These are phyloP conservation scores for Heterodera filipjevi DNA, from an alignment of 2,888 invertebrate species.

Conservation along the genomic window DNA sequence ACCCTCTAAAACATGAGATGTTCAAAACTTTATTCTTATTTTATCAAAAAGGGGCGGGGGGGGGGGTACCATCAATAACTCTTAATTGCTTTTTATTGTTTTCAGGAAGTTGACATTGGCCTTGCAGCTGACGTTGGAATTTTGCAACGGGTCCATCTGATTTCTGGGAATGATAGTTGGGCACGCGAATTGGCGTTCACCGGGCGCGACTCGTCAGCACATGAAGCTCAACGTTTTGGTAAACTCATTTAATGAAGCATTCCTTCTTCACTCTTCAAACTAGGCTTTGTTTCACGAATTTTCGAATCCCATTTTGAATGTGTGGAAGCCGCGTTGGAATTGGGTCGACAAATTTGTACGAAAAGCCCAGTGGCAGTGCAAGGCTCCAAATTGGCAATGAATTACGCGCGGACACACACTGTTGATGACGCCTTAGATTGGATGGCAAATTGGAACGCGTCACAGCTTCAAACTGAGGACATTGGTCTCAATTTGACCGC, in stretches of 20 bases:
- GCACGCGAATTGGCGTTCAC: constrained; percentile 86
- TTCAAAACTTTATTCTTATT: too few species aligned
- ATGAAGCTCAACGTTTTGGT: constrained; percentile 46
- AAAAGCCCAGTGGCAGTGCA: constrained; percentile 95
- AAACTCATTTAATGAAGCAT: neutral
- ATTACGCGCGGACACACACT: constrained; percentile 82
- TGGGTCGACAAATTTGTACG: constrained; percentile 80
- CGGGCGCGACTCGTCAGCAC: constrained; percentile 78
- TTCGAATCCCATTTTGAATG: constrained; percentile 77
- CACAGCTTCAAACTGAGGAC: constrained; percentile 88
- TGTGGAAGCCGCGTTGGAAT: constrained; percentile 75
- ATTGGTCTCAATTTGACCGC: constrained; percentile 77
- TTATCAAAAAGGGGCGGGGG: neutral
- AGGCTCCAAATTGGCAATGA: constrained; percentile 80
- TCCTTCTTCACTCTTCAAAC: too few species aligned
- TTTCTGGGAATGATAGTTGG: constrained; percentile 83
- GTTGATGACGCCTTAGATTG: constrained; percentile 84
- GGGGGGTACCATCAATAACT: too few species aligned
- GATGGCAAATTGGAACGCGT: constrained; percentile 84
- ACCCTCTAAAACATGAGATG: too few species aligned
- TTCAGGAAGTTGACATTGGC: constrained; percentile 75
- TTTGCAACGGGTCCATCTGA: constrained; percentile 83
- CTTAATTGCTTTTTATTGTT: neutral
- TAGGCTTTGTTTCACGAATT: constrained; percentile 81
- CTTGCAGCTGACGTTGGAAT: constrained; percentile 94